Percentiles rank a stretch among this genome's conserved stretches.
These are phyloP conservation scores for Thunnus maccoyii DNA, from an alignment of 2,113 vertebrate genomes.

Conservation along the genomic window DNA sequence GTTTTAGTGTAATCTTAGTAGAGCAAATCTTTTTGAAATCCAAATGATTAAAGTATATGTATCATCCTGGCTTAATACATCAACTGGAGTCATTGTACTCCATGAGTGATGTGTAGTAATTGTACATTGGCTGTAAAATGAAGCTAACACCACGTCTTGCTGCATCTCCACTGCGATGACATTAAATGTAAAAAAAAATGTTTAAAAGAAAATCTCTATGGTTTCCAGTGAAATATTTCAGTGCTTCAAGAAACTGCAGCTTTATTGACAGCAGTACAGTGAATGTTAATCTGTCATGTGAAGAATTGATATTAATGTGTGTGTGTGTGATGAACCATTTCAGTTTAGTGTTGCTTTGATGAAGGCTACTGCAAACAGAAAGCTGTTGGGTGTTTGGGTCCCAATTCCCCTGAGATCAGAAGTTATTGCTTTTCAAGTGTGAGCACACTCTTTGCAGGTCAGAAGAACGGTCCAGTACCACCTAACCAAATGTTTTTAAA, in stretches of 20 bases:
- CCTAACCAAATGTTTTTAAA: slow-evolving; percentile 29
- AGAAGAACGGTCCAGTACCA: not conserved
- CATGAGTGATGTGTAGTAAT: not conserved
- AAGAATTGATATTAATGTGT: too few relatives aligned
- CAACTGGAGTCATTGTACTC: not conserved
- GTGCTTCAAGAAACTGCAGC: not conserved
- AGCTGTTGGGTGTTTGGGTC: not conserved
- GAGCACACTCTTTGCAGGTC: not conserved
- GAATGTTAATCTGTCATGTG: too few relatives aligned
- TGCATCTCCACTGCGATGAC: not conserved
- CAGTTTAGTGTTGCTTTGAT: too few relatives aligned
- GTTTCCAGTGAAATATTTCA: not conserved
- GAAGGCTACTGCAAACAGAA: too few relatives aligned
- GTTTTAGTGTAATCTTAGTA: not conserved
- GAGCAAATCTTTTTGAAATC: not conserved
- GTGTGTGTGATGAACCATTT: too few relatives aligned
- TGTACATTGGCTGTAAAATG: not conserved
- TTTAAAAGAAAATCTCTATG: not conserved
- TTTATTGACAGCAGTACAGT: not conserved
- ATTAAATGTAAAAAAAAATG: not conserved
- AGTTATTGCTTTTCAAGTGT: too few relatives aligned
- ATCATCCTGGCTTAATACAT: not conserved
- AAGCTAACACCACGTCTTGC: not conserved
- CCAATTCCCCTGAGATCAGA: too few relatives aligned
- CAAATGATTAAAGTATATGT: not conserved